Conservation (phyloP, 2,113 vertebrate species). For the Syngnathus scovelli region DNA sequence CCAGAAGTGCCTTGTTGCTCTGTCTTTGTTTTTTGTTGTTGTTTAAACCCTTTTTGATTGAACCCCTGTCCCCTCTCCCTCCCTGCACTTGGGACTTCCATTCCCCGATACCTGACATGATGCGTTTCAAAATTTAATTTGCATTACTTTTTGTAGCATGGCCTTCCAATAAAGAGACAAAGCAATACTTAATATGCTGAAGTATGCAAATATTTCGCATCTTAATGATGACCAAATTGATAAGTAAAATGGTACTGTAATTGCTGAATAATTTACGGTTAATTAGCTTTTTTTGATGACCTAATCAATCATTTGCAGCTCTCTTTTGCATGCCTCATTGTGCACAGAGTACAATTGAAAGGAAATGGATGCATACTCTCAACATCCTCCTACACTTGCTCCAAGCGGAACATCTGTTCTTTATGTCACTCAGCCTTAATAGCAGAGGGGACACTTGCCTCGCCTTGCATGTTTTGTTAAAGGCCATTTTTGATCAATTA, state of each 20-base stretch:
- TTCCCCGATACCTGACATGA: no score
- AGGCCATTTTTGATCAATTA: conserved; percentile 61
- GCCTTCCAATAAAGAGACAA: not conserved
- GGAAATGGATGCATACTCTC: not conserved
- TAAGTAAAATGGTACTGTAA: conserved; percentile 7
- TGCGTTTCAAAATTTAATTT: not conserved
- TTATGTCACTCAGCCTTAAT: conserved; percentile 37
- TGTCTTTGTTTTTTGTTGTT: no score
- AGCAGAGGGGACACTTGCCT: conserved; percentile 38
- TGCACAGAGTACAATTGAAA: not conserved
- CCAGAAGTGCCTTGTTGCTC: no score
- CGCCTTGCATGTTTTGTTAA: conserved; percentile 45
- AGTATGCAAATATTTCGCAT: conserved; percentile 6
- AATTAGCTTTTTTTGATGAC: conserved; percentile 6
- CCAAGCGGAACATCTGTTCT: conserved; percentile 45
- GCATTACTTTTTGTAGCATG: not conserved
- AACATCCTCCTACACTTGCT: conserved; percentile 16
- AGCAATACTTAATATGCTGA: conserved; percentile 1
- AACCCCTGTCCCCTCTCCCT: no score
- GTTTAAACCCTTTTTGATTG: no score
- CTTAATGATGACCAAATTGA: conserved; percentile 7
- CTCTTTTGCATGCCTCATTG: conserved; percentile 1
- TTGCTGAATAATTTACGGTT: conserved; percentile 9
- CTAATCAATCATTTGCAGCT: conserved; percentile 4
- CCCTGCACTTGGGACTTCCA: no score